These are phyloP conservation scores for Gonioctena quinquepunctata DNA, from an alignment of 1,140 invertebrate species.

Conservation along the genomic window DNA sequence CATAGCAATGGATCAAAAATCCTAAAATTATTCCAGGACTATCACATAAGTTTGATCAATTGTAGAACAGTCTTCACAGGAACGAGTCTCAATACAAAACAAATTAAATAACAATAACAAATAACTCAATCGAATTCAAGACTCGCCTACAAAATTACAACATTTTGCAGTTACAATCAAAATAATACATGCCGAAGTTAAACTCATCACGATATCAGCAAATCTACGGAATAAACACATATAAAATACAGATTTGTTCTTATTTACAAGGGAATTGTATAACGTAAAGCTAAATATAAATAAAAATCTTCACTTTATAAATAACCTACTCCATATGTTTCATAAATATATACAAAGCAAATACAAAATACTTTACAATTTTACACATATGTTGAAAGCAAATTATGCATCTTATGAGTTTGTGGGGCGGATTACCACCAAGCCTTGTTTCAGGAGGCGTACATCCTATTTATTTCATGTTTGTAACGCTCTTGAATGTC, in stretches of 20 bases:
- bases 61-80: constrained; percentile 22
- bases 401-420: background rate
- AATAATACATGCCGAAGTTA: background rate
- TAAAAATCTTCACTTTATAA: constrained; percentile 10
- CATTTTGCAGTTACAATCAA: constrained; percentile 28
- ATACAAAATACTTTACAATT: constrained; percentile 24
- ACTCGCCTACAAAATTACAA: constrained; percentile 29
- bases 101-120: constrained; percentile 19
- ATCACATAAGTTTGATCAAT: background rate
- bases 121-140: background rate
- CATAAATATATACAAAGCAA: constrained; percentile 12
- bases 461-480: constrained; percentile 89
- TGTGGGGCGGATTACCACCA: background rate
- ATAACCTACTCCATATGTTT: constrained; percentile 15
- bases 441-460: constrained; percentile 74
- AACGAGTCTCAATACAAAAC: constrained; percentile 20
- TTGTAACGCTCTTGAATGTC: constrained; percentile 92
- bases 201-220: background rate
- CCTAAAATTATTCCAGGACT: no score
- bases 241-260: constrained; percentile 21
- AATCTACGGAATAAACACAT: background rate
- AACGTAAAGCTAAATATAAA: constrained; percentile 14
- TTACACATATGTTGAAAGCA: background rate
- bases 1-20: background rate
- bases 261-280: constrained; percentile 18